A percentile compares a stretch with the other conserved stretches of the same genome.
Evolutionary conservation across 2,797 vertebrate genomes (phyloP).

Genomic region (Chaetodon trifasciatus): DNA sequence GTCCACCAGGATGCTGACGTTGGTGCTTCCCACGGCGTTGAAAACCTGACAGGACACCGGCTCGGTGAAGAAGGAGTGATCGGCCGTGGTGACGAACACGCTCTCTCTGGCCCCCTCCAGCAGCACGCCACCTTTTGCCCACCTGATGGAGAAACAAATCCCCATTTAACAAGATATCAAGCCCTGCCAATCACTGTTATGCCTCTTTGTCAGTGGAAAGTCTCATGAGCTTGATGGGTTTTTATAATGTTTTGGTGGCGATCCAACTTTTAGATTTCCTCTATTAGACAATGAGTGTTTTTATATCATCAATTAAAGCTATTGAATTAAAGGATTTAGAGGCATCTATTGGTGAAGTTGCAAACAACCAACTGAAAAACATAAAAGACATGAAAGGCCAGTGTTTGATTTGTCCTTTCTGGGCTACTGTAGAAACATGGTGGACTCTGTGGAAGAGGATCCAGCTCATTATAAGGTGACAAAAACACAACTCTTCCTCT

Average conservation of each 20-base stretch:
- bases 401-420: too few species aligned
- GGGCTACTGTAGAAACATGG: too few species aligned
- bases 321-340: constrained; percentile 3
- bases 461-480: too few species aligned
- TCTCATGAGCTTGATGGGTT: neutral
- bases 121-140: constrained; percentile 94
- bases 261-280: constrained; percentile 42
- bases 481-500: too few species aligned
- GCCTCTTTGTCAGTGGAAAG: constrained; percentile 8
- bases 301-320: constrained; percentile 40
- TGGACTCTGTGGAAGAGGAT: too few species aligned
- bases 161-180: neutral
- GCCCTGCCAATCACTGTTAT: constrained; percentile 9
- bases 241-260: neutral
- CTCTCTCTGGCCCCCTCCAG: constrained; percentile 93
- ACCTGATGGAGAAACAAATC: constrained; percentile 79
- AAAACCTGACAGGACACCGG: constrained; percentile 96
- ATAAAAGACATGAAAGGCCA: too few species aligned
- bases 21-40: constrained; percentile 95
- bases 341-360: too few species aligned
- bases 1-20: constrained; percentile 96
- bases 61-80: constrained; percentile 97
- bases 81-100: constrained; percentile 92
- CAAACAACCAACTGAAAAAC: too few species aligned
- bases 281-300: constrained; percentile 27